Conservation (phyloP, 2,113 vertebrate species). For the Athene noctua region DNA sequence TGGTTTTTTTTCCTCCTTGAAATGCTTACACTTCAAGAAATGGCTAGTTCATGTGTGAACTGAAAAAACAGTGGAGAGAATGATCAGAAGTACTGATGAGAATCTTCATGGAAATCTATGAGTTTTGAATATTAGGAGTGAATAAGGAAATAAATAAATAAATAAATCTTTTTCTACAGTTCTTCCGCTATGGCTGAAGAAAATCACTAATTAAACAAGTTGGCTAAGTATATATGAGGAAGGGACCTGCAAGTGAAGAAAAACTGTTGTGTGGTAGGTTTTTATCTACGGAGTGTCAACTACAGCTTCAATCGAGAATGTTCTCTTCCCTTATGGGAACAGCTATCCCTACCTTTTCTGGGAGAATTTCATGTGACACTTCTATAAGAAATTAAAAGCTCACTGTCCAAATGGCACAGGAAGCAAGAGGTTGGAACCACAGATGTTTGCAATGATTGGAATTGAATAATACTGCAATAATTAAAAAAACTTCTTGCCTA, state of each 20-base stretch:
- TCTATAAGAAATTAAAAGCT: background rate
- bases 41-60: background rate
- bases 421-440: background rate
- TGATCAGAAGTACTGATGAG: background rate
- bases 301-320: background rate
- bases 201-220: background rate
- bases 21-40: background rate
- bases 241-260: background rate
- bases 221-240: background rate
- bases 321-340: background rate
- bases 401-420: background rate
- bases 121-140: background rate
- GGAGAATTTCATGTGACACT: background rate
- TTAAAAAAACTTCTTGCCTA: background rate
- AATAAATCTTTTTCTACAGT: background rate
- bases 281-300: background rate
- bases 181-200: background rate
- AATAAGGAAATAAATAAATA: background rate
- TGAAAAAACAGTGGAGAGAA: background rate
- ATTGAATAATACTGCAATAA: background rate
- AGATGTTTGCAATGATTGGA: background rate
- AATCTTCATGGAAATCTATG: background rate
- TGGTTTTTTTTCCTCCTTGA: background rate
- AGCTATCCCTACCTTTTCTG: background rate
- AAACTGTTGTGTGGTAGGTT: background rate